phyloP scores from a whole-genome alignment of 1,140 invertebrate species.

The Brachionus sp. region DNA sequence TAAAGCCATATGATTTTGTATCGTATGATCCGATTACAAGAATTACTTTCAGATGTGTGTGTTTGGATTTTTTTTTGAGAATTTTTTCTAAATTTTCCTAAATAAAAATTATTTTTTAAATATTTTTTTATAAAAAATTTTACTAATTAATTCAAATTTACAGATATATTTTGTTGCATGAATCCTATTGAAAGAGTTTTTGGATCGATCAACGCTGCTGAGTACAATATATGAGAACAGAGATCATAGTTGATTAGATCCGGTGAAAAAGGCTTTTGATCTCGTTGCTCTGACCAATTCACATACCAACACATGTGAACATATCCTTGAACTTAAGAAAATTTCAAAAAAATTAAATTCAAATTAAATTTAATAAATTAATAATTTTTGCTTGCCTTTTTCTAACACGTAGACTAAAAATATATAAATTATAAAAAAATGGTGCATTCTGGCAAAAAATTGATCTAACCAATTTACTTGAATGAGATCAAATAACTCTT shows the following conservation, averaged over 20 bases:
- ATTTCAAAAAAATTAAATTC: background rate
- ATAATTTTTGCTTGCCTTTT: background rate
- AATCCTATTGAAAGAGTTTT: background rate
- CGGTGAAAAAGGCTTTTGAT: background rate
- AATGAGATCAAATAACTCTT: background rate
- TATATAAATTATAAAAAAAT: background rate
- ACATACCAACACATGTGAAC: slow-evolving; percentile 43
- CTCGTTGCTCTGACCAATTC: slow-evolving; percentile 12
- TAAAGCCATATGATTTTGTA: slow-evolving; percentile 34
- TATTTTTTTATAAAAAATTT: background rate
- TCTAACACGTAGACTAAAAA: background rate
- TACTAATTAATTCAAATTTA: background rate
- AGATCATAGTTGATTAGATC: slow-evolving; percentile 27
- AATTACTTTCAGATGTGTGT: slow-evolving; percentile 14
- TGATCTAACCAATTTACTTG: background rate
- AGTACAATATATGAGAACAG: slow-evolving; percentile 26
- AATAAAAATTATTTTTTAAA: background rate
- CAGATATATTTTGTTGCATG: background rate
- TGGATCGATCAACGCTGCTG: slow-evolving; percentile 36
- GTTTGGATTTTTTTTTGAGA: background rate
- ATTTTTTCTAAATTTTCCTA: slow-evolving; percentile 29
- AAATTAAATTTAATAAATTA: background rate
- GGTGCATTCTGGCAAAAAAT: background rate
- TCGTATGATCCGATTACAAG: slow-evolving; percentile 32
- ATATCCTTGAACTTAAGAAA: background rate